Conservation (phyloP, 2,113 vertebrate species). For the Caretta caretta region DNA sequence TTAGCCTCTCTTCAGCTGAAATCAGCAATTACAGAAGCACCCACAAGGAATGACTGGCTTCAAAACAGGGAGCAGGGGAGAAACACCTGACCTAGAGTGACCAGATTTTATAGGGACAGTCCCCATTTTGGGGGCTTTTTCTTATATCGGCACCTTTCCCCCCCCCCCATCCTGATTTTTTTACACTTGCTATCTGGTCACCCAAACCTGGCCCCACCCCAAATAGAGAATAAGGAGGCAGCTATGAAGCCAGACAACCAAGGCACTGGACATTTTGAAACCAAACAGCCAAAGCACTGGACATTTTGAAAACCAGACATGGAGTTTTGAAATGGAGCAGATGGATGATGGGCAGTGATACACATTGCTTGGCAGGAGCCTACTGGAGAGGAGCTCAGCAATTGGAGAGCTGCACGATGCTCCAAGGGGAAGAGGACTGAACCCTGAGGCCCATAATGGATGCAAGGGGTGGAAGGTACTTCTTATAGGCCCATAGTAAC, state of each 20-base stretch:
- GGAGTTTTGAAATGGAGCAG: neutral
- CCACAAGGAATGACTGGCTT: no score
- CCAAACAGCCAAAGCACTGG: neutral
- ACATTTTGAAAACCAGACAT: neutral
- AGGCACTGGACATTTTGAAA: no score
- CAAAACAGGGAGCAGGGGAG: neutral
- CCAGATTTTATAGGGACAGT: no score
- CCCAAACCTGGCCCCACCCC: neutral
- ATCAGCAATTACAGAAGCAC: neutral
- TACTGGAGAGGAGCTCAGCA: neutral
- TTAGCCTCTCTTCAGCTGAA: neutral
- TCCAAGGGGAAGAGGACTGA: neutral
- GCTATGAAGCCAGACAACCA: no score
- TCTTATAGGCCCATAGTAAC: neutral
- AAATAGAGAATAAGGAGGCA: no score
- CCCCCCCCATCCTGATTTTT: no score
- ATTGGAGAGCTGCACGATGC: neutral
- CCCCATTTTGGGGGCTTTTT: no score
- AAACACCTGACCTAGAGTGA: neutral
- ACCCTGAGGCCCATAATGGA: neutral
- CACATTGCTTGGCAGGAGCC: neutral
- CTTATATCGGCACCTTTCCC: no score
- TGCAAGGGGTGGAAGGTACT: neutral
- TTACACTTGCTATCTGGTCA: no score
- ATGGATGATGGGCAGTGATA: neutral